phyloP scores from a whole-genome alignment of 1,140 invertebrate genomes.

The Parasteatoda tepidariorum region DNA sequence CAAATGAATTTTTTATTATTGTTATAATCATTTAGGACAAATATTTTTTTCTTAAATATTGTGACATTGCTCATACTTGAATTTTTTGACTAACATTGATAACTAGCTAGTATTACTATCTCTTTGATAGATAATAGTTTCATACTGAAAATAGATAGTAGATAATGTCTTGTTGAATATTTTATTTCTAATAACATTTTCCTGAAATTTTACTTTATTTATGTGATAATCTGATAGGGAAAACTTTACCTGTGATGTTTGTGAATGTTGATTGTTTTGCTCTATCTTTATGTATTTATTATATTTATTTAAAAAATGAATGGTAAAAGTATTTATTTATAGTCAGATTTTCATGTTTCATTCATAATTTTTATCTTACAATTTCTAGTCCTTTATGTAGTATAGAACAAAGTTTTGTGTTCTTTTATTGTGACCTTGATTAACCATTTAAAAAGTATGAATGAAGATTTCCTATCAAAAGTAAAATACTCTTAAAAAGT shows the following conservation, averaged over 20 bases:
- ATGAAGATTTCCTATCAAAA: too few species aligned
- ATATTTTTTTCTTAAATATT: background rate
- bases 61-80: constrained; percentile 12
- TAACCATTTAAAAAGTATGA: too few species aligned
- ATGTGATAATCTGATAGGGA: background rate
- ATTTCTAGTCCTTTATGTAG: too few species aligned
- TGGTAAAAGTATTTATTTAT: background rate
- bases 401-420: too few species aligned
- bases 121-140: constrained; percentile 27
- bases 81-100: constrained; percentile 2
- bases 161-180: background rate
- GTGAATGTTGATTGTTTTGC: background rate
- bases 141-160: constrained; percentile 7
- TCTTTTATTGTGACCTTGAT: too few species aligned
- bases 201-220: background rate
- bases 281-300: background rate
- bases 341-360: too few species aligned
- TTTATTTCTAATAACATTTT: background rate
- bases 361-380: too few species aligned
- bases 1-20: background rate
- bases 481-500: too few species aligned
- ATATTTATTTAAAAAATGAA: background rate
- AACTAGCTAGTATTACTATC: constrained; percentile 7
- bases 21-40: background rate
- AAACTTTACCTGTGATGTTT: background rate